Percentiles rank a stretch among this genome's conserved stretches.
phyloP scores from a whole-genome alignment of 2,113 vertebrate genomes.

The Brienomyrus brachyistius region DNA sequence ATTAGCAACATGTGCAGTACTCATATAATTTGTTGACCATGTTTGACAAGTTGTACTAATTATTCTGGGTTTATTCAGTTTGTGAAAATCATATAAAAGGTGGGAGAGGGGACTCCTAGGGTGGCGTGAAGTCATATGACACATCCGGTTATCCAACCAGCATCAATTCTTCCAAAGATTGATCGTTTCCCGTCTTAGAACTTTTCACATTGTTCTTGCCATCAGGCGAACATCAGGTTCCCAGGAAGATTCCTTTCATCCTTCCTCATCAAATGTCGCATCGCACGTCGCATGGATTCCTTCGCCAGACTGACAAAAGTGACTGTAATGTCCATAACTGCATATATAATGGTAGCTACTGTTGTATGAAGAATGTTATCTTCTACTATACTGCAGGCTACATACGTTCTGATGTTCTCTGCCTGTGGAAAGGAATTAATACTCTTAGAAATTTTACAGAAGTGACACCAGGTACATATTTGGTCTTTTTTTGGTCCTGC shows the following conservation, averaged over 20 bases:
- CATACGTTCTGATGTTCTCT: background rate
- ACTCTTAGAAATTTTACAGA: background rate
- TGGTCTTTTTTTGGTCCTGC: background rate
- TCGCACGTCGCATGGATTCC: background rate
- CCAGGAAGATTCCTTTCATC: background rate
- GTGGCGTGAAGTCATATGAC: background rate
- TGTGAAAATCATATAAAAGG: background rate
- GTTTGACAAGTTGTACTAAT: background rate
- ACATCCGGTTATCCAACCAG: background rate
- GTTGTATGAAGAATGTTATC: background rate
- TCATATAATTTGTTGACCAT: background rate
- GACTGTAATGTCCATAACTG: background rate
- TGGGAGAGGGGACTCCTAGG: background rate
- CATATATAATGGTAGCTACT: background rate
- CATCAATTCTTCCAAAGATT: background rate
- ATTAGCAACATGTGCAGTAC: background rate
- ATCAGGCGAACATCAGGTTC: background rate
- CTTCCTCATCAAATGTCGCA: background rate
- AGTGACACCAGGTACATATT: background rate
- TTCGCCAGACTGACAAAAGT: background rate
- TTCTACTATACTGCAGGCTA: background rate
- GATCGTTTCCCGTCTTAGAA: background rate
- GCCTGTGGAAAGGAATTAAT: background rate
- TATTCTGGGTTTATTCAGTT: background rate
- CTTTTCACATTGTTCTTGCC: background rate